Percentiles rank a stretch among this genome's conserved stretches.
phyloP scores from a whole-genome alignment of 2,113 vertebrate genomes.

The Sebastes fasciatus region DNA sequence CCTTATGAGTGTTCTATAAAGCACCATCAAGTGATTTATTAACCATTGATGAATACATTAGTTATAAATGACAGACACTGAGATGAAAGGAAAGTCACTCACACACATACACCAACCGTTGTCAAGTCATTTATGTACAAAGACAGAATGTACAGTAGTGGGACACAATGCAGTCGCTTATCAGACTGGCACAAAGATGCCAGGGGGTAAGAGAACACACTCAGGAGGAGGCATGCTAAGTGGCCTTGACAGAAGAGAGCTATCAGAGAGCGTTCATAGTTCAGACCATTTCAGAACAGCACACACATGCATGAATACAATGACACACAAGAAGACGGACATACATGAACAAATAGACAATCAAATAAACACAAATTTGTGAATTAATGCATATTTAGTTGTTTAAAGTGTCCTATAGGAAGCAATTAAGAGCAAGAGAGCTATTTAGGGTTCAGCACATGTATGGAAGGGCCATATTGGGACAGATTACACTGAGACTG shows the following conservation, averaged over 20 bases:
- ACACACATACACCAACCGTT: neutral
- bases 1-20: too few species aligned
- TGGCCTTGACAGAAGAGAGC: conserved; percentile 40
- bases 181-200: conserved; percentile 24
- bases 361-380: neutral
- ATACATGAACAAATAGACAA: neutral
- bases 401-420: neutral
- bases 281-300: conserved; percentile 6
- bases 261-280: neutral
- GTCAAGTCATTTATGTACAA: conserved; percentile 14
- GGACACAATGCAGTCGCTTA: conserved; percentile 28
- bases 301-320: neutral
- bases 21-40: too few species aligned
- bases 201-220: conserved; percentile 3
- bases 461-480: neutral
- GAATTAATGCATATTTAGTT: neutral
- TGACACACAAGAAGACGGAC: too few species aligned
- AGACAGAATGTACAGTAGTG: conserved; percentile 19
- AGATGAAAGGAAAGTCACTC: too few species aligned
- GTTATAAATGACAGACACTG: too few species aligned
- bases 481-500: neutral
- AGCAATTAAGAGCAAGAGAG: neutral
- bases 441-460: neutral
- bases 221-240: conserved; percentile 43
- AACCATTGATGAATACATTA: too few species aligned